Evolutionary conservation across 1,140 invertebrate genomes (phyloP), one percentile per base, ranked within the genome.

Genomic region (Acromyrmex charruanus): DNA sequence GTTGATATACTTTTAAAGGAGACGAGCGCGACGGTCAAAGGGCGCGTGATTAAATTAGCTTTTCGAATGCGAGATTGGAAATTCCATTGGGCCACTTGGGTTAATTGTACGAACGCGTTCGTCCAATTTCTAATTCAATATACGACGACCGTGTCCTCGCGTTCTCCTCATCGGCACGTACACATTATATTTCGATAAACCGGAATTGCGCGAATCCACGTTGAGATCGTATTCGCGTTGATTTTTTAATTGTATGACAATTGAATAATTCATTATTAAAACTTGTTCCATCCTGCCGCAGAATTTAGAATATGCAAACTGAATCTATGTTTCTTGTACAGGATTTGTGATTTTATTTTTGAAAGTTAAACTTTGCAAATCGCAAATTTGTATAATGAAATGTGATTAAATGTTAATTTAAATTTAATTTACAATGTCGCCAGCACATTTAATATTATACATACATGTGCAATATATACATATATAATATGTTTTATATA

Each of bases 101-200:
- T 84, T 84, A 84, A 84, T 82, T 84, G 80, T 84, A 84, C 35
- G 55, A 25, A 58, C 55, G 69, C 39, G 68, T 84, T 61, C 55
- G 28, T 84, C 55, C 69, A 84, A 84, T 84, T 84, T 74, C 80
- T 84, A 84, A 84, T 74, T 74, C 55, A 75, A 75, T 84, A 75
- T 63, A 84, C 55, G 55, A 28, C 66, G 16, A 63, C 55, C 51
- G 28, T 75, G 53, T 84, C 44, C 35, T 82, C 25, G 80, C 39
- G 14, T 9, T 72, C 53, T 49, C 14, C 44, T 77, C 61, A 58
- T 59, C 21, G 51, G 35, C 21, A 31, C 21, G 53, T 72, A 59
- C 35, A 12, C 28, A 51, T 79, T 58, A 81, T 21, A 31, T 74
- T 25, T 61, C 69, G 18, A 21, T 59, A 68, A 72, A 25, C 9